These are phyloP conservation scores for Drosophila anomalipes DNA, from an alignment of 2,888 invertebrate species.

Conservation along the genomic window DNA sequence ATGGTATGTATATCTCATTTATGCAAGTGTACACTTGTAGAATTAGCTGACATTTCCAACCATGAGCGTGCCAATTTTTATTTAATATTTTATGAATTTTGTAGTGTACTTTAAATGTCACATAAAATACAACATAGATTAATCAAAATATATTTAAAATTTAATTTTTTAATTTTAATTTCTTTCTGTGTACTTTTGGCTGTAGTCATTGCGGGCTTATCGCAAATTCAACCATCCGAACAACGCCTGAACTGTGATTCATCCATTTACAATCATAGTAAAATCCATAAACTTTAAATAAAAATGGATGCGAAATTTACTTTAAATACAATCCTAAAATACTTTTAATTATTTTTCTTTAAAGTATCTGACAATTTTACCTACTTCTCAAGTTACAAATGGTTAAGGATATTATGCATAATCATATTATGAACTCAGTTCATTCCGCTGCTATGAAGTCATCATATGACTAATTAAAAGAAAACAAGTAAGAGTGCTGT, in stretches of 20 bases:
- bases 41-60: neutral
- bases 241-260: slow-evolving; percentile 23
- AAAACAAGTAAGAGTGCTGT: neutral
- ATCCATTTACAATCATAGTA: too few species aligned
- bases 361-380: too few species aligned
- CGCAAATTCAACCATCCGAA: slow-evolving; percentile 28
- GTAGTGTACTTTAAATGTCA: neutral
- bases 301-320: too few species aligned
- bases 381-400: too few species aligned
- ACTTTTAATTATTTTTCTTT: neutral
- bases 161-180: neutral
- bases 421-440: neutral
- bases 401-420: neutral
- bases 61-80: too few species aligned
- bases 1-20: neutral
- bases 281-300: too few species aligned
- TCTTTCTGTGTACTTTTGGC: slow-evolving; percentile 10
- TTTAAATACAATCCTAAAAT: neutral
- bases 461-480: neutral
- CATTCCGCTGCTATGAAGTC: neutral
- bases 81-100: too few species aligned
- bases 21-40: slow-evolving; percentile 16
- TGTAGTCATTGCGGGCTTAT: slow-evolving; percentile 21
- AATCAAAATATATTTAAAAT: neutral
- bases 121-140: neutral